Conservation (phyloP, 2,797 vertebrate species). For the Syngnathus rostellatus region DNA sequence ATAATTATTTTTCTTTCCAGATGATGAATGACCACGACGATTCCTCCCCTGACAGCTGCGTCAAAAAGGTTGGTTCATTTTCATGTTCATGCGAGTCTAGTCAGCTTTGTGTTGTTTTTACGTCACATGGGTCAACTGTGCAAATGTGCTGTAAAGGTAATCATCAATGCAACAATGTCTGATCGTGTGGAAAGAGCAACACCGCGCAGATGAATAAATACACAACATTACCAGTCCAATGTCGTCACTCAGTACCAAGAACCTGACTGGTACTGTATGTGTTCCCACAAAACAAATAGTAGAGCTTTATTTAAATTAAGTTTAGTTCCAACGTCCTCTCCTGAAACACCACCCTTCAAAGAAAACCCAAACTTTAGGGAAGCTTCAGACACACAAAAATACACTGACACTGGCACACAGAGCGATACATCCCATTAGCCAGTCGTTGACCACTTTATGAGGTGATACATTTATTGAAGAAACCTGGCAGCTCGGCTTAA, state of each 20-base stretch:
- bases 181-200: neutral
- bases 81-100: neutral
- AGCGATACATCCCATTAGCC: constrained; percentile 53
- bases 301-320: neutral
- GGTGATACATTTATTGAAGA: constrained; percentile 73
- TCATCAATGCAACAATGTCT: neutral
- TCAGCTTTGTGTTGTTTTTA: neutral
- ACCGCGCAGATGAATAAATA: neutral
- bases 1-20: constrained; percentile 53
- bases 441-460: constrained; percentile 66
- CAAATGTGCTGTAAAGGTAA: neutral
- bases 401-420: constrained; percentile 17
- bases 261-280: neutral
- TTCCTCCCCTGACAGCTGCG: constrained; percentile 79
- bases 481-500: constrained; percentile 68
- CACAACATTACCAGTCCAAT: neutral
- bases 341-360: constrained; percentile 2
- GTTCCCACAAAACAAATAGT: neutral
- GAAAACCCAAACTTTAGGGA: neutral
- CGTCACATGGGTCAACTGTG: neutral
- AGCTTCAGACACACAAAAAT: constrained; percentile 18
- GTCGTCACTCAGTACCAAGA: neutral
- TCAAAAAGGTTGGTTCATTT: constrained; percentile 82
- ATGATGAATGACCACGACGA: constrained; percentile 83
- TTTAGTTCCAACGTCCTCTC: neutral